Conservation (phyloP, 1,140 invertebrate species). For the Drosophila mayri region DNA sequence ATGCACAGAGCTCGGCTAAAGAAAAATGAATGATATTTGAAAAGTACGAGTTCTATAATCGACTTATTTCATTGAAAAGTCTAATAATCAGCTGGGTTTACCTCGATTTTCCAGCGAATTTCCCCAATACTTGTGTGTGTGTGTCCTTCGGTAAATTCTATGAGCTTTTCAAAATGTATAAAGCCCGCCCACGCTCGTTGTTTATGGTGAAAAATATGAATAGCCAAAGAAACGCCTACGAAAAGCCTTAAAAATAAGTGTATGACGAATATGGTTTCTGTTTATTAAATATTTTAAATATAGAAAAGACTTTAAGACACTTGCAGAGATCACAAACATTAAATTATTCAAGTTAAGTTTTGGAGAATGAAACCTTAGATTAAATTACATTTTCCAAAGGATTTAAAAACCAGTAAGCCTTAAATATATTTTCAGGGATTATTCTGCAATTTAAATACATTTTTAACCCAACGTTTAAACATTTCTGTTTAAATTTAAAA, state of each 20-base stretch:
- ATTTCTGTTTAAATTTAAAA: neutral
- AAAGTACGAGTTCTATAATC: constrained; percentile 1
- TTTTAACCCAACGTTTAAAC: too few relatives aligned
- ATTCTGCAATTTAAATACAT: neutral
- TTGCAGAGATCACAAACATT: neutral
- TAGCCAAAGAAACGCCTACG: neutral
- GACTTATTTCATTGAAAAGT: constrained; percentile 17
- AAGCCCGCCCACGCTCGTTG: neutral
- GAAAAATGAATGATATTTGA: constrained; percentile 5
- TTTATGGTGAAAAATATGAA: neutral
- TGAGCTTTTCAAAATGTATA: neutral
- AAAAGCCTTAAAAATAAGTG: neutral
- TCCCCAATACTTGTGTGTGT: neutral
- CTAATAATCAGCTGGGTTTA: constrained; percentile 13
- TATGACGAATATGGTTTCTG: neutral
- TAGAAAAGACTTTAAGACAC: neutral
- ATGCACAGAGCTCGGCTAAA: constrained; percentile 1
- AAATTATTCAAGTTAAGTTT: neutral
- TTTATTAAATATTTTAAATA: constrained; percentile 1
- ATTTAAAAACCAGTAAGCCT: neutral
- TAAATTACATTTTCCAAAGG: neutral
- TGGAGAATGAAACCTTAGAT: neutral
- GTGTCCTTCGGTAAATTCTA: neutral
- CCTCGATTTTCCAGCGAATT: constrained; percentile 2
- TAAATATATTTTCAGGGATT: neutral